Conservation (phyloP, 2,888 invertebrate species). For the Eristalinus sepulchralis region DNA sequence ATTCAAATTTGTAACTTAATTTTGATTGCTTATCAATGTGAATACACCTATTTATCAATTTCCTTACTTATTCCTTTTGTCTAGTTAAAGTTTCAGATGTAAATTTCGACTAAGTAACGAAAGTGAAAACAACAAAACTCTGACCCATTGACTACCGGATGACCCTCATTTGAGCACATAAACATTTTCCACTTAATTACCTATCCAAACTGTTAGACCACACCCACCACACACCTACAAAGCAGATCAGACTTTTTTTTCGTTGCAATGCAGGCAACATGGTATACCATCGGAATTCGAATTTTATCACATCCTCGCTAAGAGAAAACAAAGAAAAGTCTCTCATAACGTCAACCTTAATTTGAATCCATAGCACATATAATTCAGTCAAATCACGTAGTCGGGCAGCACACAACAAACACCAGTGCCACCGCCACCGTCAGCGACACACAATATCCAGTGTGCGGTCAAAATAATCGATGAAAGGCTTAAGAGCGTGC, state of each 20-base stretch:
- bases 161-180: not conserved
- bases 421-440: not conserved
- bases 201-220: not conserved
- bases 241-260: not conserved
- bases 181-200: not conserved
- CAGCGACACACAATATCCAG: not conserved
- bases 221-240: slow-evolving; percentile 19
- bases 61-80: not conserved
- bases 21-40: not conserved
- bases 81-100: not conserved
- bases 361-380: not conserved
- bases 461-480: slow-evolving; percentile 10
- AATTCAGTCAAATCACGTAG: slow-evolving; percentile 33
- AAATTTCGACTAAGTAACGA: slow-evolving; percentile 21
- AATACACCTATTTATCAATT: not conserved
- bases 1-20: not conserved
- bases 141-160: not conserved
- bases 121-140: slow-evolving; percentile 17
- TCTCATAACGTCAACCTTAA: slow-evolving; percentile 1
- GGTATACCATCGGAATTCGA: slow-evolving; percentile 15
- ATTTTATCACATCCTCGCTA: slow-evolving; percentile 14
- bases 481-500: not conserved
- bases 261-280: not conserved
- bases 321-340: slow-evolving; percentile 29
- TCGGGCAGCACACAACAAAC: not conserved